These are phyloP conservation scores for Pogonocichla stellata DNA, from an alignment of 2,113 vertebrate species.

Conservation along the genomic window DNA sequence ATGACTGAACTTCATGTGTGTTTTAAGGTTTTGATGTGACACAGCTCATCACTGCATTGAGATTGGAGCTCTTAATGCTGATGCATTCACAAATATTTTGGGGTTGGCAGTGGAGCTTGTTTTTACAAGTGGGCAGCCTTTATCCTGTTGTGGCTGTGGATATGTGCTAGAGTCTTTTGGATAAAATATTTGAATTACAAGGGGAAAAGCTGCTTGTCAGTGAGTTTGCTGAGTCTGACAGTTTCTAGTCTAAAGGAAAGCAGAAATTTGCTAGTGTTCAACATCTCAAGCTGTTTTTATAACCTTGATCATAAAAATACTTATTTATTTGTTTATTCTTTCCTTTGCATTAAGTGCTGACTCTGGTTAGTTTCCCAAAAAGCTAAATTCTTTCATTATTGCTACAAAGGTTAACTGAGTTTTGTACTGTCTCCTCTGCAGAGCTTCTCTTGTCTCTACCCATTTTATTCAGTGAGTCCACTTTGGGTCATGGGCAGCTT, in stretches of 20 bases:
- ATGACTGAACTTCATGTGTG: not conserved
- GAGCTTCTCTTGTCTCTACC: not conserved
- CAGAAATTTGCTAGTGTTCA: not conserved
- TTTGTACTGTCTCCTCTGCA: not conserved
- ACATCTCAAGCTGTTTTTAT: not conserved
- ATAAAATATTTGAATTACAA: not conserved
- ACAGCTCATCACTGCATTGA: not conserved
- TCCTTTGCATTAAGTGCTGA: not conserved
- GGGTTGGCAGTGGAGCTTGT: not conserved
- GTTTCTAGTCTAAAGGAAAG: not conserved
- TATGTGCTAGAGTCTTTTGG: not conserved
- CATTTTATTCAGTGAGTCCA: not conserved
- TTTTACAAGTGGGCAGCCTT: not conserved
- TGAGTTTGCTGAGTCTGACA: not conserved
- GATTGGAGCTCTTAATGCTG: not conserved
- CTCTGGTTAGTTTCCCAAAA: not conserved
- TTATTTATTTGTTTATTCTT: not conserved
- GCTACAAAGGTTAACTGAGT: not conserved
- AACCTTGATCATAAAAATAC: not conserved
- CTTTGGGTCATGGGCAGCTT: not conserved
- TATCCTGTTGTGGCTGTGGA: not conserved
- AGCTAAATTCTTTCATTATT: not conserved
- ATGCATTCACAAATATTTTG: not conserved
- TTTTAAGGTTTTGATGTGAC: not conserved
- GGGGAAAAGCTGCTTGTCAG: not conserved